phyloP scores from a whole-genome alignment of 2,113 vertebrate species.

The Heptranchias perlo region DNA sequence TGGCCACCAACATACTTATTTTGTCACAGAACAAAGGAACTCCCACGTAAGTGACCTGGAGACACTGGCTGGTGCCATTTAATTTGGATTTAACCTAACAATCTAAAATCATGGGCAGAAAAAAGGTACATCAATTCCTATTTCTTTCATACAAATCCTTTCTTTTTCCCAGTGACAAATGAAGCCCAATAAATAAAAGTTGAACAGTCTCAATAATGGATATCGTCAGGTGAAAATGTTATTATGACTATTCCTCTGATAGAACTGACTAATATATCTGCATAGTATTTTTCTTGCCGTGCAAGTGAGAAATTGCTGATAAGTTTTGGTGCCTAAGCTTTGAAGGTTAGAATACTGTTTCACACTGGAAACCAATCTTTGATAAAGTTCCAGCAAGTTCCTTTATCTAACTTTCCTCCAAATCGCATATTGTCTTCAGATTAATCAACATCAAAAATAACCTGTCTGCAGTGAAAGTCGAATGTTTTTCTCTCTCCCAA shows the following conservation, averaged over 20 bases:
- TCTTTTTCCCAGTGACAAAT: not conserved
- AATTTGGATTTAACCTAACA: not conserved
- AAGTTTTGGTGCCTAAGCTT: too few species aligned
- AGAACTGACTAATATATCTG: not conserved
- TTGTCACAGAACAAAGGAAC: too few species aligned
- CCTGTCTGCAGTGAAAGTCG: not conserved
- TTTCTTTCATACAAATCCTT: not conserved
- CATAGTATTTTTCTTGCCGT: not conserved
- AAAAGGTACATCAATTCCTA: not conserved
- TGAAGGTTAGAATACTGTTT: not conserved
- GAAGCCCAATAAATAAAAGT: not conserved
- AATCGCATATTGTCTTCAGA: not conserved
- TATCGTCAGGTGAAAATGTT: not conserved
- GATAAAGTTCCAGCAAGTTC: not conserved
- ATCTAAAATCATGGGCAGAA: not conserved
- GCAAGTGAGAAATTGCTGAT: not conserved
- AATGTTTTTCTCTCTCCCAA: not conserved
- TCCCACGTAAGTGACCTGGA: too few species aligned
- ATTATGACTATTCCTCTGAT: not conserved
- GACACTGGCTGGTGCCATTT: not conserved
- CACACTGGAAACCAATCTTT: not conserved
- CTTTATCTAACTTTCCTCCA: not conserved
- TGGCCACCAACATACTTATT: too few species aligned
- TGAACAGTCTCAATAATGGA: not conserved
- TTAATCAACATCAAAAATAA: constrained; percentile 23